phyloP scores from a whole-genome alignment of 2,797 vertebrate species.

The Argentina silus region DNA sequence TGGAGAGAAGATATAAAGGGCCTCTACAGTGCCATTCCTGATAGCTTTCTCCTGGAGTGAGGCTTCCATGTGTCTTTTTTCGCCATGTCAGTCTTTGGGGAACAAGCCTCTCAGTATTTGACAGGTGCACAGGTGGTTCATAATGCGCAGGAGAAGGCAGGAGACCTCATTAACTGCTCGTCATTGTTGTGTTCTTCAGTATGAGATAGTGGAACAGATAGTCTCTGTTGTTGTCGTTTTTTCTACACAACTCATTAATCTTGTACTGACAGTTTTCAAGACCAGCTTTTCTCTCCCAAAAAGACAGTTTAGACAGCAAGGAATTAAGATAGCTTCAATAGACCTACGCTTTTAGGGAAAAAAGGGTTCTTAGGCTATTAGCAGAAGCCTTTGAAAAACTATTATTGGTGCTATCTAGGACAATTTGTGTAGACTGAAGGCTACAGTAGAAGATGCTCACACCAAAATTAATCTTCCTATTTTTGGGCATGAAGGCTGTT shows the following conservation, averaged over 20 bases:
- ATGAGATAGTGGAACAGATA: not conserved
- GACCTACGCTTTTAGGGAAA: not conserved
- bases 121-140: conserved; percentile 27
- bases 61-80: not conserved
- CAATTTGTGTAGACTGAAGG: too few species aligned
- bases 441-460: not conserved
- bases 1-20: not conserved
- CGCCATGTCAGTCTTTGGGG: not conserved
- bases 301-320: conserved; percentile 5
- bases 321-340: not conserved
- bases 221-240: conserved; percentile 14
- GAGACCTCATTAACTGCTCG: conserved; percentile 31
- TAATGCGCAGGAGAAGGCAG: not conserved
- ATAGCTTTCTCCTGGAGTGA: not conserved
- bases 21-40: not conserved
- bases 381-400: too few species aligned
- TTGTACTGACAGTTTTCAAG: conserved; percentile 20
- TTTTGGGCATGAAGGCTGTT: too few species aligned
- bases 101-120: not conserved
- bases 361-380: too few species aligned
- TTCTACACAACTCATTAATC: conserved; percentile 27
- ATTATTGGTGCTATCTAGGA: too few species aligned
- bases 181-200: conserved; percentile 25
- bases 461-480: not conserved
- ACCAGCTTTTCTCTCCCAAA: not conserved